Conservation (phyloP, 2,797 vertebrate genomes). For the Pseudochaenichthys georgianus region DNA sequence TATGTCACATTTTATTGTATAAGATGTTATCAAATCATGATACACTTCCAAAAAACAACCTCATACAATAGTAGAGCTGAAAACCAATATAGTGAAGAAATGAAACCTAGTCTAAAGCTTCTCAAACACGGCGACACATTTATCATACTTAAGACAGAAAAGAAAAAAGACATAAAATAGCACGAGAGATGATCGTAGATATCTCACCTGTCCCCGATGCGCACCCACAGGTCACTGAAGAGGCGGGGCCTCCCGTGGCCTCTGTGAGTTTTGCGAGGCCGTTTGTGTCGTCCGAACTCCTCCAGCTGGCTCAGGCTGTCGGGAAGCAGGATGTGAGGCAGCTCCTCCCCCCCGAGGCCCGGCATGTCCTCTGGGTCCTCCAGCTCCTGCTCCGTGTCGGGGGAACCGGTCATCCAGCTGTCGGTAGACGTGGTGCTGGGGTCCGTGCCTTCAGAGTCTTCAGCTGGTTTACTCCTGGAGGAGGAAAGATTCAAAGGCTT, state of each 20-base stretch:
- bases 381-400: constrained; percentile 75
- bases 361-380: constrained; percentile 64
- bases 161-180: no score
- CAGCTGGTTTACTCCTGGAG: constrained; percentile 57
- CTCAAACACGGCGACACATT: no score
- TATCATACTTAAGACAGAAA: no score
- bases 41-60: no score
- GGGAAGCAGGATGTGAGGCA: constrained; percentile 92
- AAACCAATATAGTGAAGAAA: no score
- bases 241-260: constrained; percentile 89
- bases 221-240: constrained; percentile 98
- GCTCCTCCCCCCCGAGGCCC: constrained; percentile 77
- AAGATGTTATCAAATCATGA: no score
- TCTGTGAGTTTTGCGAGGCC: constrained; percentile 90
- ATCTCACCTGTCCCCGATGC: constrained; percentile 94
- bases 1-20: no score
- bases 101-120: no score
- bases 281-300: constrained; percentile 95
- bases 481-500: neutral
- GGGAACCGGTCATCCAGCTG: constrained; percentile 75
- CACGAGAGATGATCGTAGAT: neutral
- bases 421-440: constrained; percentile 39
- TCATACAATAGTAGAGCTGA: no score
- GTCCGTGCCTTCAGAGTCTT: constrained; percentile 61
- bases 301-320: constrained; percentile 98